Base-by-base conservation (phyloP, 2,888 invertebrate genomes). In the Glomeris marginata region DNA sequence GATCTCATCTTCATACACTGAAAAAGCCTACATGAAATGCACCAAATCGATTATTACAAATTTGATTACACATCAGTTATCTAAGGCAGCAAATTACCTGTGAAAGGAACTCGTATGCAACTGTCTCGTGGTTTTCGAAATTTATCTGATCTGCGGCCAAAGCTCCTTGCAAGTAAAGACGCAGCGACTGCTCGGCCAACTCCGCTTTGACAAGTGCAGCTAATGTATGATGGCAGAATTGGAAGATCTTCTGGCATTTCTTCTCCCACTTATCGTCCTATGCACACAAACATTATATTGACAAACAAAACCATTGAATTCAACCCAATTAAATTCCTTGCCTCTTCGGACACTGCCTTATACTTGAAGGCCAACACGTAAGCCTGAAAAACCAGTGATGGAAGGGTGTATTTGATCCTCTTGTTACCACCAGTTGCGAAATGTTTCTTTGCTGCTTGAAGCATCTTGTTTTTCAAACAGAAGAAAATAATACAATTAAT, bases 21-120 rank as follows among this genome's bases (percentile, higher is more conserved):
- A 88, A 69, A 98, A 97, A 0, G 95, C 91, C 72, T 84, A 71
- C 18, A 34, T 20, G 34, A 21, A 41, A n/a, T n/a, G n/a, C n/a
- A n/a, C n/a, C n/a, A n/a, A n/a, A 41, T 46, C n/a, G 15, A 8
- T 43, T 10, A 13, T 21, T 43, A 43, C 10, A 6, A 20, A 10
- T 10, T 10, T 13, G 8, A 10, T 18, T 38, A 33, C 22, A 18
- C 18, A 6, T 13, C 18, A 45, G 33, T 43, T 41, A 1, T 43
- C 15, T 57, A 47, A 52, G 18, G 13, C 1, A 56, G 41, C 33
- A 22, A 6, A 43, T 20, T 55, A 76, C 80, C 71, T 84, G 84
- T 20, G 95, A 92, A 66, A 98, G 81, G 64, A 91, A 99, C 69
- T 99, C 98, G 70, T 99, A 99, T 0, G 95, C 95, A 1, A 97